These are phyloP conservation scores for Peromyscus eremicus DNA, from an alignment of 2,797 vertebrate species.

Conservation along the genomic window DNA sequence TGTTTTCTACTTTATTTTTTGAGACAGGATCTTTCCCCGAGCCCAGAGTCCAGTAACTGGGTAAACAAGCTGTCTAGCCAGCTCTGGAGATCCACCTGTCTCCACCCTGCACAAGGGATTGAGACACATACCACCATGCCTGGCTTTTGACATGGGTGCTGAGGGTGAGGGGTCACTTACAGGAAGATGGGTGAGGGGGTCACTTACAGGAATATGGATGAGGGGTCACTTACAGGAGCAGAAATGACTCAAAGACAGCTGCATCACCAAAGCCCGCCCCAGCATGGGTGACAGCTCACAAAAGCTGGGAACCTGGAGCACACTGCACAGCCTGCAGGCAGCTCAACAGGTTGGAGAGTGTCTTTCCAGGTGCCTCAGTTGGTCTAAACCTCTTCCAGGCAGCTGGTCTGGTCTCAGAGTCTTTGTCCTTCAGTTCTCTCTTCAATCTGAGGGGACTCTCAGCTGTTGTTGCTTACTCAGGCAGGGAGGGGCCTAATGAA, in stretches of 20 bases:
- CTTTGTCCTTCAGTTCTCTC: not conserved
- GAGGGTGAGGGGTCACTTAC: not conserved
- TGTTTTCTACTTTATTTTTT: not conserved
- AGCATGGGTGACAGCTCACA: not conserved
- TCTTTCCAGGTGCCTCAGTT: not conserved
- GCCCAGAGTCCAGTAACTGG: not conserved
- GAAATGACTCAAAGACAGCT: not conserved
- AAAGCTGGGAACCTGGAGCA: not conserved
- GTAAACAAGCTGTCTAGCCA: not conserved
- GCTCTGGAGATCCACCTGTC: not conserved
- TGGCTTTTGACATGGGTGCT: not conserved
- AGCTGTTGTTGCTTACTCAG: not conserved
- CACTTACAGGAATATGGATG: too few species aligned
- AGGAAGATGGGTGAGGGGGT: not conserved
- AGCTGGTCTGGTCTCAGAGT: not conserved
- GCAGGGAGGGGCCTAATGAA: not conserved
- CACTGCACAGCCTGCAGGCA: not conserved
- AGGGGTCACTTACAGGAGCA: not conserved
- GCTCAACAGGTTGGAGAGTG: not conserved
- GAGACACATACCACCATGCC: too few species aligned
- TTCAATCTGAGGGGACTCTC: not conserved
- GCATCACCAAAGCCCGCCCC: not conserved
- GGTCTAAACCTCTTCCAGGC: not conserved
- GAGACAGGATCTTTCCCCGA: not conserved
- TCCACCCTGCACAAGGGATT: not conserved